phyloP scores from a whole-genome alignment of 2,113 vertebrate species.

The Balaeniceps rex region DNA sequence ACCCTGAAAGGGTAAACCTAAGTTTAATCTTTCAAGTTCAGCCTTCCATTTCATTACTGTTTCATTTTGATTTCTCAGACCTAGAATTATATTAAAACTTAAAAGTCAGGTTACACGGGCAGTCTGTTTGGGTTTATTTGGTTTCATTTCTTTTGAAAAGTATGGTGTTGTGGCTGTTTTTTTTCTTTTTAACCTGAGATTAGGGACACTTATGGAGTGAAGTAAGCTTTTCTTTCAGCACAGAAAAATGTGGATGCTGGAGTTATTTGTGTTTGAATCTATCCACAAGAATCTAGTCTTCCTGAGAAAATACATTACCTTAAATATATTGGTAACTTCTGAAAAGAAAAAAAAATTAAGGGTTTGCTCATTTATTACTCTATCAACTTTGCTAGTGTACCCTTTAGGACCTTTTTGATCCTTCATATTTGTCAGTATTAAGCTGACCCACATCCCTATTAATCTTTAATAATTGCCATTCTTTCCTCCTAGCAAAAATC shows the following conservation, averaged over 20 bases:
- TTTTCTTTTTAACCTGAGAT: neutral
- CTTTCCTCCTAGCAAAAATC: neutral
- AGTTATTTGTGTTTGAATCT: neutral
- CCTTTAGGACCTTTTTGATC: neutral
- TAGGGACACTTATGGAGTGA: neutral
- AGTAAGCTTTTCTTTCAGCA: neutral
- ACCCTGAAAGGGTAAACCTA: neutral
- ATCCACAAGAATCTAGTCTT: neutral
- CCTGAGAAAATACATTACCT: neutral
- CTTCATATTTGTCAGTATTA: neutral
- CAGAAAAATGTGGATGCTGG: neutral
- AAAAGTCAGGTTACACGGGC: neutral
- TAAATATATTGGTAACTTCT: neutral
- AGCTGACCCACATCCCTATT: neutral
- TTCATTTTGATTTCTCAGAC: neutral
- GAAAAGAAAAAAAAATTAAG: neutral
- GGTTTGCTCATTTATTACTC: neutral
- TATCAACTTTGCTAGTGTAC: neutral
- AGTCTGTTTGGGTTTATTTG: neutral
- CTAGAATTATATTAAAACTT: neutral
- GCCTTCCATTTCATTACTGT: neutral
- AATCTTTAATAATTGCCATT: neutral
- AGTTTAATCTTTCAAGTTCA: neutral
- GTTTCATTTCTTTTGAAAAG: neutral
- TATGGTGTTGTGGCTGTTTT: accelerated